Evolutionary conservation across 1,140 invertebrate genomes (phyloP).

Genomic region (Spodoptera litura): DNA sequence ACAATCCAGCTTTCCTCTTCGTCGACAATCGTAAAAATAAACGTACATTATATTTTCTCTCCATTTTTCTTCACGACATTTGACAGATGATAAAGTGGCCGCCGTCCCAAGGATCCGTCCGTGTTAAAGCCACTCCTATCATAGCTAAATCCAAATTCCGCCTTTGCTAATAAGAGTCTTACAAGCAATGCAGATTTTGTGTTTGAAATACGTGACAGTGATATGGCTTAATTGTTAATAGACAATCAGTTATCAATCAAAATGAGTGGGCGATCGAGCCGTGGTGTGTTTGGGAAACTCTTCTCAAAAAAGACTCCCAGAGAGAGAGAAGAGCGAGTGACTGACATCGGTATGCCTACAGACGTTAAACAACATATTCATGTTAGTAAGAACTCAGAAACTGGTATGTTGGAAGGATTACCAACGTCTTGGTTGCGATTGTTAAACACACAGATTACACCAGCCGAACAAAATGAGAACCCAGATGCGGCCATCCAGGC

Average conservation of each 20-base stretch:
- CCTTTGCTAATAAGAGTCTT: conserved; percentile 62
- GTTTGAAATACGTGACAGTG: conserved; percentile 63
- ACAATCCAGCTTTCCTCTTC: no score
- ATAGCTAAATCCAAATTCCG: conserved; percentile 69
- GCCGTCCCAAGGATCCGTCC: conserved; percentile 73
- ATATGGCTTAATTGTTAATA: conserved; percentile 69
- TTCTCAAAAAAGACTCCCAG: conserved; percentile 79
- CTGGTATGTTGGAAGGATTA: conserved; percentile 92
- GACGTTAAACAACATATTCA: conserved; percentile 93
- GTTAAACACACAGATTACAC: conserved; percentile 94
- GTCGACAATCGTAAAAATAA: conserved; percentile 52
- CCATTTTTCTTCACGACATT: conserved; percentile 57
- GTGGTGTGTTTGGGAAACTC: conserved; percentile 83
- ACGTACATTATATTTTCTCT: conserved; percentile 53
- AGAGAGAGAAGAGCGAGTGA: conserved; percentile 77
- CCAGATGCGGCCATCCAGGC: conserved; percentile 94
- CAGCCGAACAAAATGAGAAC: conserved; percentile 95
- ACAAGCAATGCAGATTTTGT: conserved; percentile 77
- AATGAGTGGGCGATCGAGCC: conserved; percentile 83
- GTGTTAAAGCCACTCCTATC: conserved; percentile 82
- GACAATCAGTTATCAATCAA: conserved; percentile 64
- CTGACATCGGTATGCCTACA: conserved; percentile 91
- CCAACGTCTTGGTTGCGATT: conserved; percentile 92
- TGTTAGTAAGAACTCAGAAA: conserved; percentile 91
- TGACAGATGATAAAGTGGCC: conserved; percentile 80